Percentiles rank a stretch among this genome's conserved stretches.
phyloP scores from a whole-genome alignment of 2,888 invertebrate species.

The Gisinianus flammeolus region DNA sequence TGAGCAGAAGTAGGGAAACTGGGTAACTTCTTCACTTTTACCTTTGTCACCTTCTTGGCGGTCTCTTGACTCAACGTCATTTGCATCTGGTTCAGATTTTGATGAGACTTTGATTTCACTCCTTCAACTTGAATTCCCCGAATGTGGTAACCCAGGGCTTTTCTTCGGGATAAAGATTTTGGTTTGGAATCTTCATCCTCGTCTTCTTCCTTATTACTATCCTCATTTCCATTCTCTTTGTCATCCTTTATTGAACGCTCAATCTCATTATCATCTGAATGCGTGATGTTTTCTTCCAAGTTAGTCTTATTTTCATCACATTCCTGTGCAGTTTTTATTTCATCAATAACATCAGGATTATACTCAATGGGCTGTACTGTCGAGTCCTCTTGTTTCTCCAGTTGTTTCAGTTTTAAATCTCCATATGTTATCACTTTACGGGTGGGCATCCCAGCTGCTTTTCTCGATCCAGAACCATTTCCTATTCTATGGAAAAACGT shows the following conservation, averaged over 20 bases:
- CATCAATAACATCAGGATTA: slow-evolving; percentile 3
- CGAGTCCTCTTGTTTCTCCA: not conserved
- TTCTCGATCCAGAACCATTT: not conserved
- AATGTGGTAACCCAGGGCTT: slow-evolving; percentile 21
- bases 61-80: not conserved
- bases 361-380: not conserved
- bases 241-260: not conserved
- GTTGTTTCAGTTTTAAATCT: not conserved
- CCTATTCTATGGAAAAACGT: not conserved
- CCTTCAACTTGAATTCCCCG: not conserved
- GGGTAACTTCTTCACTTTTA: not conserved
- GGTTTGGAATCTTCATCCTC: not conserved
- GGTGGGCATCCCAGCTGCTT: not conserved
- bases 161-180: not conserved
- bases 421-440: slow-evolving; percentile 15
- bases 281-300: too few relatives aligned
- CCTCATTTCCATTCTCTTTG: not conserved
- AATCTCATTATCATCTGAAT: not conserved
- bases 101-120: not conserved
- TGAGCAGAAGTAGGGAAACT: not conserved
- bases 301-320: too few relatives aligned
- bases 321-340: not conserved
- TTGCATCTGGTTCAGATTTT: not conserved
- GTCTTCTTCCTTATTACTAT: slow-evolving; percentile 11
- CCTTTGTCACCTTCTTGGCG: not conserved